A percentile compares a stretch with the other conserved stretches of the same genome.
phyloP scores from a whole-genome alignment of 2,888 invertebrate species.

The Coecobrya sp. region DNA sequence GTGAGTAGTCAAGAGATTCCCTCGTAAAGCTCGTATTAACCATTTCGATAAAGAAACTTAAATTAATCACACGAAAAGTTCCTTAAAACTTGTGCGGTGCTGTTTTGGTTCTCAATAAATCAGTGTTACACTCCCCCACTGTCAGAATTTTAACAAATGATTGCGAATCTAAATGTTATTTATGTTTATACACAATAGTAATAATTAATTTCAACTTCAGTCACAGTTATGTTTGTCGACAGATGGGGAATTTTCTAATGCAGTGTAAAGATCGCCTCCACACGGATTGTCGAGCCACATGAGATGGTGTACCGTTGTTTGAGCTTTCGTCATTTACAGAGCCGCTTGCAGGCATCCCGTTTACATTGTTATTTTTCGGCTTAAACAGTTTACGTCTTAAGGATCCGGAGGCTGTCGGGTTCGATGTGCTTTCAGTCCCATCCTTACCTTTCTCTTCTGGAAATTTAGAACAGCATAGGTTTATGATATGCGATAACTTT shows the following conservation, averaged over 20 bases:
- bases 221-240: slow-evolving; percentile 83
- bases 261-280: slow-evolving; percentile 83
- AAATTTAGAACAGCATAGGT: too few relatives aligned
- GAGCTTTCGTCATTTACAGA: slow-evolving; percentile 73
- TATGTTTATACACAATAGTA: slow-evolving; percentile 49
- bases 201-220: slow-evolving; percentile 62
- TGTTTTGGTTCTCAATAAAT: slow-evolving; percentile 53
- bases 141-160: slow-evolving; percentile 36
- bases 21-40: slow-evolving; percentile 71
- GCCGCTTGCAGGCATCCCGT: slow-evolving; percentile 67
- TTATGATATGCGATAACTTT: too few relatives aligned
- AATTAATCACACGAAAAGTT: slow-evolving; percentile 4
- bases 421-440: slow-evolving; percentile 70
- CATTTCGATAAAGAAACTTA: slow-evolving; percentile 45
- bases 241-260: slow-evolving; percentile 83
- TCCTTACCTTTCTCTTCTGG: slow-evolving; percentile 60
- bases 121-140: slow-evolving; percentile 22
- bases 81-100: slow-evolving; percentile 57
- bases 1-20: slow-evolving; percentile 71
- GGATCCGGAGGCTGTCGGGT: slow-evolving; percentile 63
- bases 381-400: slow-evolving; percentile 75
- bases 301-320: slow-evolving; percentile 68
- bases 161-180: slow-evolving; percentile 6
- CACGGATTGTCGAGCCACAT: slow-evolving; percentile 75
- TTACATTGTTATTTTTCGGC: slow-evolving; percentile 57